Percentiles rank a stretch among this genome's conserved stretches.
phyloP scores from a whole-genome alignment of 2,888 invertebrate genomes.

The Meliscaeva auricollis region DNA sequence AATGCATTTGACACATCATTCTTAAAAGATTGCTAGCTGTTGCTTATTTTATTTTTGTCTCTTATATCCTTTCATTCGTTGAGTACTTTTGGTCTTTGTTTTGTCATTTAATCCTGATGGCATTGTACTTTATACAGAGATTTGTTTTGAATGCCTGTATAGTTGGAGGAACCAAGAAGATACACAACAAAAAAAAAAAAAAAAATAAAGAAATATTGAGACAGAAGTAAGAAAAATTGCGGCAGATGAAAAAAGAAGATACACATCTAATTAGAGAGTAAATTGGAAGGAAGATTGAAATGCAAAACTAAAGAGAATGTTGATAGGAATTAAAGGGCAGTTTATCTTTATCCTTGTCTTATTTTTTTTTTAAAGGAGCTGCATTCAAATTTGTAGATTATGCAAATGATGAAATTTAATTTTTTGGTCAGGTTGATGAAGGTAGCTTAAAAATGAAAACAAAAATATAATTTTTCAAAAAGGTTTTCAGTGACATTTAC shows the following conservation, averaged over 20 bases:
- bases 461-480: too few species aligned
- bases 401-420: background rate
- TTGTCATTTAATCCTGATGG: constrained; percentile 46
- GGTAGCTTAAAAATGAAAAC: too few species aligned
- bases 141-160: constrained; percentile 2
- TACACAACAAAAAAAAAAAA: background rate
- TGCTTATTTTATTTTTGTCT: constrained; percentile 14
- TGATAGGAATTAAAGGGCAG: constrained; percentile 19
- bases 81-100: constrained; percentile 8
- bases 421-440: too few species aligned
- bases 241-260: constrained; percentile 49
- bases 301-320: constrained; percentile 14
- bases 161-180: background rate
- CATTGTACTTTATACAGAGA: constrained; percentile 48
- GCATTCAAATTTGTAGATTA: background rate
- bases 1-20: constrained; percentile 75
- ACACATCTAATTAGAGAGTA: constrained; percentile 66
- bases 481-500: too few species aligned
- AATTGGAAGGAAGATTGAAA: constrained; percentile 58
- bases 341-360: background rate
- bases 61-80: background rate
- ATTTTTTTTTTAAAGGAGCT: background rate
- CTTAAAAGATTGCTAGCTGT: constrained; percentile 37
- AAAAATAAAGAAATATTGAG: background rate
- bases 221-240: constrained; percentile 24